Base-by-base conservation (phyloP, 2,113 vertebrate genomes). In the Protomyctophum bolini region DNA sequence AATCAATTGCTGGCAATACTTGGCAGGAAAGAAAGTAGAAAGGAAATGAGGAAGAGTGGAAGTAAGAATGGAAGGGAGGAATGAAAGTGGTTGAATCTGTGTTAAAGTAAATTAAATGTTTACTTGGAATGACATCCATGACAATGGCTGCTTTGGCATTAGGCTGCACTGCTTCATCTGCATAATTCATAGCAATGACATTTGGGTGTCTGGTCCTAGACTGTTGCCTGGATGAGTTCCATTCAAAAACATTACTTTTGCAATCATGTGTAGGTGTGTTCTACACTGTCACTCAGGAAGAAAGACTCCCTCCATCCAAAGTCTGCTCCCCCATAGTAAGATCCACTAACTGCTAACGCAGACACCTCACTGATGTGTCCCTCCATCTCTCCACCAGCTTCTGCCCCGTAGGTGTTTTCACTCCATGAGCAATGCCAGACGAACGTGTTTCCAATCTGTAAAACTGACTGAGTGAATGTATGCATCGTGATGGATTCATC, bases 401-500 rank as follows among this genome's bases (percentile, higher is more conserved):
- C 9, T 73, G 50, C 59, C 75, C 51, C 58, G 21, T 52, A 71
- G 72, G 64, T 47, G 6, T 66, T 73, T 75, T 75, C 50, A 28
- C 46, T 75, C 11, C 14, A 63, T 6, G 52, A 80, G 54, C 45
- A 45, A 48, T 58, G 48, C 45, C 58, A 66, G 66, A 2, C 7
- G 15, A 75, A 57, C 49, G 68, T 48, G 28, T 62, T 70, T 76
- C 52, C 65, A 71, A 49, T 59, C 52, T 67, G 48, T 55, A 11
- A 75, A 65, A 66, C 67, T 14, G 54, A 72, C 82, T 75, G 79
- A 62, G 45, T 70, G 58, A 73, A 79, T 79, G 57, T 41, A 67
- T 68, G 58, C 60, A 71, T 64, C 51, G 56, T 55, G 67, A 71
- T 61, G 58, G 72, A 72, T n/a, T 29, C 33, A 47, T 10, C 15